Evolutionary conservation across 2,113 vertebrate genomes (phyloP).

Genomic region (Holacanthus passer): DNA sequence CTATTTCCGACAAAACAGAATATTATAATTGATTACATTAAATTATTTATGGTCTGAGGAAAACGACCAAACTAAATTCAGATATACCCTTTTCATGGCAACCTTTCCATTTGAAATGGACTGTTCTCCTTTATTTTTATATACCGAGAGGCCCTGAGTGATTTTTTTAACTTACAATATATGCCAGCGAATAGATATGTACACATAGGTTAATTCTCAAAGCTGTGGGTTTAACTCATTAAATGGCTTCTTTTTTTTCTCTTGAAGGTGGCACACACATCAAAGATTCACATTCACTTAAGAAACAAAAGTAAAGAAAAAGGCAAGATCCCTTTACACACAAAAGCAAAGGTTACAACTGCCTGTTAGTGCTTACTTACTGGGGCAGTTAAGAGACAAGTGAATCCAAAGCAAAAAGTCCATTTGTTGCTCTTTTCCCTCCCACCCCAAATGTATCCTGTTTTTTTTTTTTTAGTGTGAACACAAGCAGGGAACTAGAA

Average conservation of each 20-base stretch:
- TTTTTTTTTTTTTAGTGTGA: slow-evolving; percentile 59
- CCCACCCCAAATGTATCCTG: slow-evolving; percentile 51
- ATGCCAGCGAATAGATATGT: slow-evolving; percentile 88
- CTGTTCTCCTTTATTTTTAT: slow-evolving; percentile 85
- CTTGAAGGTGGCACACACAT: slow-evolving; percentile 83
- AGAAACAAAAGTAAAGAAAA: slow-evolving; percentile 75
- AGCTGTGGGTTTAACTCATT: slow-evolving; percentile 88
- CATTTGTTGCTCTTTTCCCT: slow-evolving; percentile 63
- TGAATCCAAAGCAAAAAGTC: slow-evolving; percentile 70
- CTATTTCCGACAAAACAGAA: slow-evolving; percentile 82
- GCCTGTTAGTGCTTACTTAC: slow-evolving; percentile 84
- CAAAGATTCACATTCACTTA: slow-evolving; percentile 84
- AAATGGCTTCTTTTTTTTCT: slow-evolving; percentile 87
- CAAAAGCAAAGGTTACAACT: slow-evolving; percentile 79
- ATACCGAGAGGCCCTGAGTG: slow-evolving; percentile 88
- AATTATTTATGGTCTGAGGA: slow-evolving; percentile 85
- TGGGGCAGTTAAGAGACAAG: slow-evolving; percentile 76
- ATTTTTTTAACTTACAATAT: slow-evolving; percentile 85
- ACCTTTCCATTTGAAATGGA: slow-evolving; percentile 82
- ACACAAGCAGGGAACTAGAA: slow-evolving; percentile 75
- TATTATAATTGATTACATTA: slow-evolving; percentile 85
- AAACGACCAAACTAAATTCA: slow-evolving; percentile 83
- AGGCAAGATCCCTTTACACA: slow-evolving; percentile 81
- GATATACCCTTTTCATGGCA: slow-evolving; percentile 84
- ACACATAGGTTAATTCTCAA: slow-evolving; percentile 87